Percentiles rank a stretch among this genome's conserved stretches.
These are phyloP conservation scores for Solenodon paradoxus DNA, from an alignment of 2,113 vertebrate genomes.

Conservation along the genomic window DNA sequence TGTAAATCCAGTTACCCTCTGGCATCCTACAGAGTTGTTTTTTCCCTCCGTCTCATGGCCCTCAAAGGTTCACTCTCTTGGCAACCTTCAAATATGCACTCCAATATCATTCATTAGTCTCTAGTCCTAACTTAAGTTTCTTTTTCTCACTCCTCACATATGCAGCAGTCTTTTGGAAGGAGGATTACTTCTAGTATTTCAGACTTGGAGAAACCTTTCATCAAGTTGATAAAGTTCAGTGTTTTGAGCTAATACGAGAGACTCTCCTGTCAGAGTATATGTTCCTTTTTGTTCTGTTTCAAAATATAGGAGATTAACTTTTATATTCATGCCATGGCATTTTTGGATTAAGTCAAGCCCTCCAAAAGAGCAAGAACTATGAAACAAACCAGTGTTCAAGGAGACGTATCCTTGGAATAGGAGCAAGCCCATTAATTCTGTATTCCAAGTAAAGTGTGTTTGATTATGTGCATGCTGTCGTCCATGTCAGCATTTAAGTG, in stretches of 20 bases:
- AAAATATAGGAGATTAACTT: constrained; percentile 44
- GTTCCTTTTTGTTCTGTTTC: neutral
- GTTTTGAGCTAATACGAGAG: neutral
- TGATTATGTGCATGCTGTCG: neutral
- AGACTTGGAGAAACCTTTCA: neutral
- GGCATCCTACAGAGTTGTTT: neutral
- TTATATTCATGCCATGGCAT: neutral
- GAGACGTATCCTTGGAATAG: constrained; percentile 52
- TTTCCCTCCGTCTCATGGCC: neutral
- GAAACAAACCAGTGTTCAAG: constrained; percentile 44
- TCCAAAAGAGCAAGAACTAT: constrained; percentile 14
- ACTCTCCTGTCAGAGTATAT: constrained; percentile 19
- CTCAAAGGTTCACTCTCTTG: neutral
- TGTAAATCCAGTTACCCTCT: neutral
- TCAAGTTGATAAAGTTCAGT: neutral
- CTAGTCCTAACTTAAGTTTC: neutral
- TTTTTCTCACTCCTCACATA: neutral
- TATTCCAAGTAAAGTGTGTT: neutral
- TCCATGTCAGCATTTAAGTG: neutral
- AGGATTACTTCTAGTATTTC: neutral
- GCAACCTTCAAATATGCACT: neutral
- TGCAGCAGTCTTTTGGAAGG: neutral
- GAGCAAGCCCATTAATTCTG: neutral
- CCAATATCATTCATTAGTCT: neutral
- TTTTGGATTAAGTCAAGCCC: constrained; percentile 24